phyloP scores from a whole-genome alignment of 2,113 vertebrate genomes.

The Brachirus orientalis region DNA sequence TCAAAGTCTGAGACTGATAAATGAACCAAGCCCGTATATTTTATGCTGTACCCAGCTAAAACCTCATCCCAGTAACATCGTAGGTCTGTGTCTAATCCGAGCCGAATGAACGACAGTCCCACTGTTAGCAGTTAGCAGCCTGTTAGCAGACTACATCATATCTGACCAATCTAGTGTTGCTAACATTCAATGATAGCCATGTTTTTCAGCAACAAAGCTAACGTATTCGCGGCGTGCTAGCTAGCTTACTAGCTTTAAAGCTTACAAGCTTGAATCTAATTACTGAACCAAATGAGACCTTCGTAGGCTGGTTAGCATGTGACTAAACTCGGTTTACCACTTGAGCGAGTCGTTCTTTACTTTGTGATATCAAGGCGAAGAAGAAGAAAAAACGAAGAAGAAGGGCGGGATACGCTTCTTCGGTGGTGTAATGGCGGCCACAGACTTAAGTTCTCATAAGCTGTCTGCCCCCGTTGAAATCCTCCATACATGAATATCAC shows the following conservation, averaged over 20 bases:
- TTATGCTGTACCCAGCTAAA: not conserved
- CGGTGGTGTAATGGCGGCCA: slow-evolving; percentile 84
- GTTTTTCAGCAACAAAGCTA: slow-evolving; percentile 55
- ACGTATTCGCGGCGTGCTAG: slow-evolving; percentile 11
- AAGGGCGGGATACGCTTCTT: slow-evolving; percentile 82
- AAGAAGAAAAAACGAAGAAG: slow-evolving; percentile 72
- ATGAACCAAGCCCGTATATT: not conserved
- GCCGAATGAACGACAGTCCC: not conserved
- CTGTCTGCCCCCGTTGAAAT: slow-evolving; percentile 81
- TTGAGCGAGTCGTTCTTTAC: slow-evolving; percentile 59
- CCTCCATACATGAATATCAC: slow-evolving; percentile 44
- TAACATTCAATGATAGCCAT: slow-evolving; percentile 63
- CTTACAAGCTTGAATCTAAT: slow-evolving; percentile 6
- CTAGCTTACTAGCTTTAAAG: slow-evolving; percentile 15
- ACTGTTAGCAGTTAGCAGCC: slow-evolving; percentile 6
- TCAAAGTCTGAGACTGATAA: not conserved
- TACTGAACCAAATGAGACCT: not conserved
- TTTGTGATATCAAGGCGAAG: slow-evolving; percentile 52
- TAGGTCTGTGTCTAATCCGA: not conserved
- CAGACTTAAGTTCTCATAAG: slow-evolving; percentile 65
- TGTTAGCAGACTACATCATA: slow-evolving; percentile 5
- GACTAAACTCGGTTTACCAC: slow-evolving; percentile 34
- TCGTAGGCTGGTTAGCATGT: slow-evolving; percentile 7
- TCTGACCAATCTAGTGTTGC: slow-evolving; percentile 4
- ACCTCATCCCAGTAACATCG: not conserved